Conservation (phyloP, 2,797 vertebrate genomes). For the Gymnocypris eckloni region DNA sequence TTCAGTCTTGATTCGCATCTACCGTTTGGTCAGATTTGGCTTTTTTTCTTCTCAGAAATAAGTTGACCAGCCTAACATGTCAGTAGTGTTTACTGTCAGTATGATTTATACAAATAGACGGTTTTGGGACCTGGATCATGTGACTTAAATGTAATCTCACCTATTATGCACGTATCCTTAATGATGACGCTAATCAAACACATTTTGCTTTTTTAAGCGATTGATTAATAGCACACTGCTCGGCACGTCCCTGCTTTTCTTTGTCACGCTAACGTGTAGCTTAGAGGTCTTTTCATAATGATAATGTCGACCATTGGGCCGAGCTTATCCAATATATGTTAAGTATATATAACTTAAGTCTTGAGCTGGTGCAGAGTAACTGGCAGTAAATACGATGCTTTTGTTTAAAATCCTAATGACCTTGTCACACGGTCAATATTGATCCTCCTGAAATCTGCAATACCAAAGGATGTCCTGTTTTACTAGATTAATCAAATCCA, state of each 20-base stretch:
- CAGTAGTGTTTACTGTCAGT: slow-evolving; percentile 29
- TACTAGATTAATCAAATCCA: slow-evolving; percentile 42
- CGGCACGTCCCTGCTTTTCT: slow-evolving; percentile 23
- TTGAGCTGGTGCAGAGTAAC: slow-evolving; percentile 43
- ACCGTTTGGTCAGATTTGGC: neutral
- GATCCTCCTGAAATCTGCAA: slow-evolving; percentile 46
- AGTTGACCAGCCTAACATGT: slow-evolving; percentile 8
- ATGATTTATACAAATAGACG: slow-evolving; percentile 27
- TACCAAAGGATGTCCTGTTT: slow-evolving; percentile 58
- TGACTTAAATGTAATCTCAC: slow-evolving; percentile 27
- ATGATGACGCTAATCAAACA: slow-evolving; percentile 40
- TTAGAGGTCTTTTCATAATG: slow-evolving; percentile 37
- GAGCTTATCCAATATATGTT: slow-evolving; percentile 36
- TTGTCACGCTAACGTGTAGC: slow-evolving; percentile 21
- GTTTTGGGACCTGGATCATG: slow-evolving; percentile 42
- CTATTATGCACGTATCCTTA: slow-evolving; percentile 43
- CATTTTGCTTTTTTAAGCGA: neutral
- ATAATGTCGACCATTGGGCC: slow-evolving; percentile 27
- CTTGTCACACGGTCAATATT: slow-evolving; percentile 57
- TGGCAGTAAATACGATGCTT: slow-evolving; percentile 46
- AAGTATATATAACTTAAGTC: slow-evolving; percentile 45
- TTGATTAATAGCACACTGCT: slow-evolving; percentile 30
- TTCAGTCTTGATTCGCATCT: neutral
- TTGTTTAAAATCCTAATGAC: slow-evolving; percentile 52
- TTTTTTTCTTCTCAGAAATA: neutral